Evolutionary conservation across 2,113 vertebrate species (phyloP).

Genomic region (Scopus umbretta): DNA sequence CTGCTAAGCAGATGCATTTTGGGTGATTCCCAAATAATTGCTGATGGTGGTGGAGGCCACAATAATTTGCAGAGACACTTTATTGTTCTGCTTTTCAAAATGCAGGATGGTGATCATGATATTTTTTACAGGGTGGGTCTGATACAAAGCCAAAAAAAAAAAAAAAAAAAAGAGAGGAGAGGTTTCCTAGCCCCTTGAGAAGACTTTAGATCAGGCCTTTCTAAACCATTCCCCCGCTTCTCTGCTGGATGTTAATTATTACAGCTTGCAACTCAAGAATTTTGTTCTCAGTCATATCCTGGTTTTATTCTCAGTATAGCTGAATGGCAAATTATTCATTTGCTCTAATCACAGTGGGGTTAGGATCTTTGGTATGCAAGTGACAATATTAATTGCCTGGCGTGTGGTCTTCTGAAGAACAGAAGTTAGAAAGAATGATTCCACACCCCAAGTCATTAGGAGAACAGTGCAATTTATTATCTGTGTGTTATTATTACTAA

Average conservation of each 20-base stretch:
- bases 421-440: conserved; percentile 10
- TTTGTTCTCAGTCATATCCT: neutral
- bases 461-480: conserved; percentile 65
- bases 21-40: too few relatives aligned
- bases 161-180: neutral
- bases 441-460: conserved; percentile 37
- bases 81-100: neutral
- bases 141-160: neutral
- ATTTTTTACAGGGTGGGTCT: neutral
- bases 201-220: neutral
- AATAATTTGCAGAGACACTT: neutral
- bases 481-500: conserved; percentile 59
- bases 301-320: neutral
- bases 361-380: conserved; percentile 15
- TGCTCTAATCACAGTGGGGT: conserved; percentile 54
- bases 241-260: conserved; percentile 19
- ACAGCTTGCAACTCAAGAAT: neutral
- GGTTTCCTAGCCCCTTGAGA: neutral
- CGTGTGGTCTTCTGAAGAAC: conserved; percentile 20
- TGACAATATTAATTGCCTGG: conserved; percentile 59
- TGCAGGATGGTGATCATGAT: neutral
- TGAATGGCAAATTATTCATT: conserved; percentile 41
- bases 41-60: neutral
- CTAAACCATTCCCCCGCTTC: neutral
- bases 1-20: neutral